Evolutionary conservation across 2,888 invertebrate species (phyloP).

Genomic region (Meiosimyza decipiens): DNA sequence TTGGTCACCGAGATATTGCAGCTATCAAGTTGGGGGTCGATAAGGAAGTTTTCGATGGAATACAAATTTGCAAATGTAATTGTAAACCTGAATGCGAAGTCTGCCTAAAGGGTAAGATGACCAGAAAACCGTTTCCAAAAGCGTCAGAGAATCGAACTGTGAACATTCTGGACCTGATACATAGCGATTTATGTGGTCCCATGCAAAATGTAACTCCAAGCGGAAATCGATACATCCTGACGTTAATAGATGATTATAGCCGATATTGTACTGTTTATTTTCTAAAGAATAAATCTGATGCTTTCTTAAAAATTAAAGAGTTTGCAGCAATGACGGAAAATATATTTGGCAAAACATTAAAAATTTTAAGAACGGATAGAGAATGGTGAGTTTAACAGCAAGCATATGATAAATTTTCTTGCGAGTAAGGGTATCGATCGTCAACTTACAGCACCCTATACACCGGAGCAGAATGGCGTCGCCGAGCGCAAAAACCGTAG

Average conservation of each 20-base stretch:
- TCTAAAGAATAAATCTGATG: too few relatives aligned
- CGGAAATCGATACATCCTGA: constrained; percentile 7
- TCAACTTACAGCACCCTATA: constrained; percentile 28
- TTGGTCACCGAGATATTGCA: too few relatives aligned
- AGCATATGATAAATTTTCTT: neutral
- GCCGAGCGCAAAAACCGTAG: neutral
- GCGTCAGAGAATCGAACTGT: neutral
- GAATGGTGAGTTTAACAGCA: constrained; percentile 8
- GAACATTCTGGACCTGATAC: constrained; percentile 12
- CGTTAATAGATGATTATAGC: too few relatives aligned
- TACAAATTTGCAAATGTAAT: too few relatives aligned
- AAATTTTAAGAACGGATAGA: neutral
- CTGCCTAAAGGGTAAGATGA: neutral
- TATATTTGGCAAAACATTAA: neutral
- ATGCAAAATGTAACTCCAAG: constrained; percentile 15
- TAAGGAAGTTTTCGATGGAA: too few relatives aligned
- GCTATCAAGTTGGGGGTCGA: too few relatives aligned
- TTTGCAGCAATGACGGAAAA: constrained; percentile 7
- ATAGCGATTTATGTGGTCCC: constrained; percentile 21
- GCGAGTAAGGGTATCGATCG: neutral
- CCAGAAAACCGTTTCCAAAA: constrained; percentile 14
- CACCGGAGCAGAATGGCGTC: constrained; percentile 26
- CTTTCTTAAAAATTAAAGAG: constrained; percentile 9
- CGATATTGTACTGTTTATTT: too few relatives aligned
- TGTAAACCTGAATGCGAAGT: too few relatives aligned